Evolutionary conservation across 2,888 invertebrate species (phyloP).

Genomic region (Dioctria rufipes): DNA sequence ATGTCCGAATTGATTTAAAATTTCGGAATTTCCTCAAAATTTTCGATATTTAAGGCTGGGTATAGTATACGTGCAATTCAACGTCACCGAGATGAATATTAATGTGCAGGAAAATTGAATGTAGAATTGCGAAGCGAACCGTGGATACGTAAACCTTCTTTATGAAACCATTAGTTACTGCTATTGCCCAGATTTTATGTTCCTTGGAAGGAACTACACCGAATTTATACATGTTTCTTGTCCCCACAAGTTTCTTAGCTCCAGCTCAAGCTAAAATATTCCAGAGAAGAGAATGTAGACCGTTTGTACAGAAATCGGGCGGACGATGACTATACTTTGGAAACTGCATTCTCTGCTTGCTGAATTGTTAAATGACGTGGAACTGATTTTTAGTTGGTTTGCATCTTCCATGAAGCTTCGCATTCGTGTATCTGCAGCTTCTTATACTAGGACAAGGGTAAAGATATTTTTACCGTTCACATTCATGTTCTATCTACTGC

Average conservation of each 20-base stretch:
- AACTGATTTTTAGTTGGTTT: conserved; percentile 40
- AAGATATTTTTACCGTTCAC: conserved; percentile 5
- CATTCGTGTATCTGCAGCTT: neutral
- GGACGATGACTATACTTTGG: neutral
- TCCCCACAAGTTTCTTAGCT: neutral
- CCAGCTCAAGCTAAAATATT: neutral
- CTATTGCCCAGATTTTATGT: conserved; percentile 49
- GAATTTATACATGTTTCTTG: conserved; percentile 40
- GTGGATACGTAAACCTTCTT: conserved; percentile 51
- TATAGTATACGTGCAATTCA: neutral
- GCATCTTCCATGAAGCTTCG: conserved; percentile 35
- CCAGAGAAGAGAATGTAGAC: neutral
- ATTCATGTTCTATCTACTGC: conserved; percentile 7
- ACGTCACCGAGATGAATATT: conserved; percentile 44
- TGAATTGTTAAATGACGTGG: conserved; percentile 45
- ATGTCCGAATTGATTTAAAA: too few relatives aligned
- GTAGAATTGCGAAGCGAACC: conserved; percentile 32
- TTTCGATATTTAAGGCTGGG: neutral
- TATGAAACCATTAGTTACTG: conserved; percentile 51
- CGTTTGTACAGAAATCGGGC: neutral
- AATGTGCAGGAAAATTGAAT: conserved; percentile 46
- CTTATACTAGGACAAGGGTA: neutral
- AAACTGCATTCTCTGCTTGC: neutral
- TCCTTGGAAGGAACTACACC: conserved; percentile 22
- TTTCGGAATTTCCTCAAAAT: neutral